Base-by-base conservation (phyloP, 2,888 invertebrate species). In the Ornithoptera alexandrae region DNA sequence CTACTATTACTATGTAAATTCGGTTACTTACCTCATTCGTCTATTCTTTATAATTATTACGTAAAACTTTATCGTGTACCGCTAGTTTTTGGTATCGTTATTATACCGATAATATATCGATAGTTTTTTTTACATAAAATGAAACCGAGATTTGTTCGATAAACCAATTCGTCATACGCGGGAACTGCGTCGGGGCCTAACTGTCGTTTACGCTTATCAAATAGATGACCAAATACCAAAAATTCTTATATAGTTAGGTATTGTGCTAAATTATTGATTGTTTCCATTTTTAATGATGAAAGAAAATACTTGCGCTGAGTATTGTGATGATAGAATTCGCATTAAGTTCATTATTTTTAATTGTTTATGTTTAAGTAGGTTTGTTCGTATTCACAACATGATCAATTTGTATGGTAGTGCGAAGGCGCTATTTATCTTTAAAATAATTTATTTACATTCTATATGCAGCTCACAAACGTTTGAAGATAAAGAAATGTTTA, bases 141-240 rank as follows among this genome's bases (percentile, higher is more conserved):
- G 39, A 24, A 60, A 75, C 75, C 76, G 76, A 77, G 76, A 77
- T 75, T 76, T 76, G 71, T 76, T 76, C 65, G 56, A 57, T 39
- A 53, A 18, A n/a, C 24, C 53, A 60, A 65, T 68, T 53, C 62
- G 76, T 73, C 73, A 75, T 76, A 78, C 75, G 77, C 74, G 73
- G 39, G 70, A 73, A 78, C 79, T 63, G 73, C 79, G 84, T 71
- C 77, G 74, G 85, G 84, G 85, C 88, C 87, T 89, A 87, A 86
- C 83, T 84, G 86, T 85, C 84, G 82, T 80, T 39, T 79, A 84
- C 78, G 75, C 83, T 78, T 79, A 80, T 77, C 76, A 77, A 78
- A 75, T 78, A 78, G 81, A 85, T 86, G 86, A 87, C 83, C 84
- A 86, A 86, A 88, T 86, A 86, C 86, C 85, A 87, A 87, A 86